A percentile compares a stretch with the other conserved stretches of the same genome.
phyloP scores from a whole-genome alignment of 2,888 invertebrate genomes.

The Andrena chrysosceles region DNA sequence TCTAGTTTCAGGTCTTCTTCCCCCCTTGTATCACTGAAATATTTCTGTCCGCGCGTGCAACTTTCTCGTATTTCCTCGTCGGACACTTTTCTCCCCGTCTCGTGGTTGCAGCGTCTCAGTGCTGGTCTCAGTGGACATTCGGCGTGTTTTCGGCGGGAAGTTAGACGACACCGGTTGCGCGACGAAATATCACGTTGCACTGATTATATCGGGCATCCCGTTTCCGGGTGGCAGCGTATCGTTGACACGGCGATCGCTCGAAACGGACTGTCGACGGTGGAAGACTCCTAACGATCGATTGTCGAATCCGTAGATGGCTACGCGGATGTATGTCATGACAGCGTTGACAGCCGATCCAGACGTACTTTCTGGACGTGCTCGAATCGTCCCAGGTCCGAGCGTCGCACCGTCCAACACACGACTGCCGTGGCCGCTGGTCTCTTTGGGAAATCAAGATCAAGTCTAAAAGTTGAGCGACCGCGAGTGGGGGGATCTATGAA shows the following conservation, averaged over 20 bases:
- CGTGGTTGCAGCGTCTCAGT: background rate
- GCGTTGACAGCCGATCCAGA: conserved; percentile 18
- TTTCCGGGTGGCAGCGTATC: background rate
- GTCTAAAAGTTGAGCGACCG: conserved; percentile 1
- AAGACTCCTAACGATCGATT: conserved; percentile 34
- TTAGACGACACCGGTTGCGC: background rate
- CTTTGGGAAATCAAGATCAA: conserved; percentile 60
- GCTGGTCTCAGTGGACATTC: background rate
- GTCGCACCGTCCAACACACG: conserved; percentile 33
- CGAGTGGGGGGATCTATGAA: conserved; percentile 44
- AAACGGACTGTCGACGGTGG: conserved; percentile 25
- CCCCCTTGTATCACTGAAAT: background rate
- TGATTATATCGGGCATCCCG: background rate
- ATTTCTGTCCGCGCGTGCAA: conserved; percentile 10
- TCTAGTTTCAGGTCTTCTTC: background rate
- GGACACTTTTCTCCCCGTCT: conserved; percentile 23
- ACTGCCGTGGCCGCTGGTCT: conserved; percentile 38
- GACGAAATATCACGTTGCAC: background rate
- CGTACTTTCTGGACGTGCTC: conserved; percentile 21
- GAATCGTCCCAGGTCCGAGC: conserved; percentile 28
- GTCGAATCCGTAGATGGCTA: conserved; percentile 37
- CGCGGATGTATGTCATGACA: conserved; percentile 37
- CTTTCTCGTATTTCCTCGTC: conserved; percentile 37
- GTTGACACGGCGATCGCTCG: conserved; percentile 18
- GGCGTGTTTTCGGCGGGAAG: background rate